A percentile compares a stretch with the other conserved stretches of the same genome.
Evolutionary conservation across 1,140 invertebrate species (phyloP).

Genomic region (Streblospio benedicti): DNA sequence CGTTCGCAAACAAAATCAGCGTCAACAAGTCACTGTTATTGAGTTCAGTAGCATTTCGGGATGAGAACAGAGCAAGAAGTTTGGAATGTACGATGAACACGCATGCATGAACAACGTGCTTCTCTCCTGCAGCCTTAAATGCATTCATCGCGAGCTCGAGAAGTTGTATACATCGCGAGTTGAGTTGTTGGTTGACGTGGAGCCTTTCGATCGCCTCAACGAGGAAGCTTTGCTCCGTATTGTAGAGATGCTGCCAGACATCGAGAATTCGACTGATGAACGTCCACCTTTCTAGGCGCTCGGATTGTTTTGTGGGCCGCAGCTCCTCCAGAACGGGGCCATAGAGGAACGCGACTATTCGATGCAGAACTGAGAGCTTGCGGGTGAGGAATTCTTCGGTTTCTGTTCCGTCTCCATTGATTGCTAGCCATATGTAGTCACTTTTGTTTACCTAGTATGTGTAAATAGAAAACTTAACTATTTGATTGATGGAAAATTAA

Average conservation of each 20-base stretch:
- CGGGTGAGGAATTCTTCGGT: neutral
- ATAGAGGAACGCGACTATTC: neutral
- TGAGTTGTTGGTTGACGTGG: neutral
- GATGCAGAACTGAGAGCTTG: neutral
- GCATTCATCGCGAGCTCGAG: neutral
- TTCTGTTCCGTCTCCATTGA: slow-evolving; percentile 1
- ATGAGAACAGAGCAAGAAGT: too few relatives aligned
- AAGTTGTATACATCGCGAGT: neutral
- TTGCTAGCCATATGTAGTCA: neutral
- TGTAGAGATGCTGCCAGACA: neutral
- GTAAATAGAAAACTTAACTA: too few relatives aligned
- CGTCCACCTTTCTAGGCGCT: neutral
- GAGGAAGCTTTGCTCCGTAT: neutral
- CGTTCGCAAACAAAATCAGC: too few relatives aligned
- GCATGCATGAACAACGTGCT: too few relatives aligned
- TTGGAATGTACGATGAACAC: too few relatives aligned
- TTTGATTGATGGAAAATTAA: too few relatives aligned
- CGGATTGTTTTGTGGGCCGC: neutral
- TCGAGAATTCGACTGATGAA: neutral
- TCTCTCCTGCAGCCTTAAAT: neutral
- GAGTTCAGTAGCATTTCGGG: too few relatives aligned
- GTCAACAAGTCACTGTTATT: too few relatives aligned
- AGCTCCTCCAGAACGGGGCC: neutral
- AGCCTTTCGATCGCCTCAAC: neutral
- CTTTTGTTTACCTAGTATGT: too few relatives aligned